Evolutionary conservation across 2,888 invertebrate genomes (phyloP).

Genomic region (Acanthococcus lagerstroemiae): DNA sequence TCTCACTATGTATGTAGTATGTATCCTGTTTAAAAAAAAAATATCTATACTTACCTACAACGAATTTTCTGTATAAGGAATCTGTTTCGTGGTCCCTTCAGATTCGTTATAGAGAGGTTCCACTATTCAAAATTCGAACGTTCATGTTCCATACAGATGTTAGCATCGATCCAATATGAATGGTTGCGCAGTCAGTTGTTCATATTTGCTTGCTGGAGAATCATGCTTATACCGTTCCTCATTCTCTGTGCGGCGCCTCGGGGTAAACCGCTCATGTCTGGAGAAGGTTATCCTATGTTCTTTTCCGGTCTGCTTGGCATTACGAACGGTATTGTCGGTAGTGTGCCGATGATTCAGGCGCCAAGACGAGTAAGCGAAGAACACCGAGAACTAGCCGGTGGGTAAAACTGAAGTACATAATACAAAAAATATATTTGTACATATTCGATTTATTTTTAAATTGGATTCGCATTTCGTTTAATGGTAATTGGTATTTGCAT

Average conservation of each 20-base stretch:
- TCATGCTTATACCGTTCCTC: conserved; percentile 68
- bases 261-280: conserved; percentile 57
- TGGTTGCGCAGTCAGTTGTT: conserved; percentile 73
- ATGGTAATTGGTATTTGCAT: conserved; percentile 31
- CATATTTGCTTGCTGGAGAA: conserved; percentile 59
- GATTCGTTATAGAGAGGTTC: too few relatives aligned
- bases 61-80: too few relatives aligned
- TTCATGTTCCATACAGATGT: conserved; percentile 52
- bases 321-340: conserved; percentile 78
- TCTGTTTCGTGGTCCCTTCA: too few relatives aligned
- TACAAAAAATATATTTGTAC: background rate
- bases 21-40: too few relatives aligned
- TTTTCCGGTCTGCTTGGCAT: conserved; percentile 61
- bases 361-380: conserved; percentile 77
- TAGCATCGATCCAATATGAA: conserved; percentile 69
- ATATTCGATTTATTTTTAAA: background rate
- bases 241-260: conserved; percentile 73
- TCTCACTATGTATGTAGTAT: too few relatives aligned
- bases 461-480: background rate
- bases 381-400: conserved; percentile 77
- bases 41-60: too few relatives aligned
- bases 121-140: too few relatives aligned
- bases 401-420: too few relatives aligned
- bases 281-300: conserved; percentile 55
- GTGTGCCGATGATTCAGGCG: conserved; percentile 85